Conservation (phyloP, 92 coral and sea anemone species). For the Heteractis magnifica region DNA sequence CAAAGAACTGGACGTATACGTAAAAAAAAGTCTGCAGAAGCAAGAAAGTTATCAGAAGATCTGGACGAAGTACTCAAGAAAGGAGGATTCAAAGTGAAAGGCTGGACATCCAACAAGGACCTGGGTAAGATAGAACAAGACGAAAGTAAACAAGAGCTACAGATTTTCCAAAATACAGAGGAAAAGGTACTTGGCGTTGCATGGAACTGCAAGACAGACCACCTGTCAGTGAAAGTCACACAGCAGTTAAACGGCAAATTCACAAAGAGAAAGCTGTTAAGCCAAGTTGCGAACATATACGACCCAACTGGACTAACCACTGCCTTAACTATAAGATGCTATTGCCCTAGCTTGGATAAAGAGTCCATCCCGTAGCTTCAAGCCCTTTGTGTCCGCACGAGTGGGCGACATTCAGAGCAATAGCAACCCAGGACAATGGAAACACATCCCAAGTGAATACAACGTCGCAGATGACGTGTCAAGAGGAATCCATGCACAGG, state of each 20-base stretch:
- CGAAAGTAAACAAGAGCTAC: too few species aligned
- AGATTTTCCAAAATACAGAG: too few species aligned
- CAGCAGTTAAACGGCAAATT: not conserved
- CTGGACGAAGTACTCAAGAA: too few species aligned
- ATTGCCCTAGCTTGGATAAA: constrained; percentile 50
- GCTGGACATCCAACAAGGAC: not conserved
- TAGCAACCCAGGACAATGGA: constrained; percentile 48
- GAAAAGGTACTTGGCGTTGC: too few species aligned
- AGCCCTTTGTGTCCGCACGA: constrained; percentile 54
- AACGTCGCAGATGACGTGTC: constrained; percentile 66
- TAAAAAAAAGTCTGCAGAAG: too few species aligned
- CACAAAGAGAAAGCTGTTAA: not conserved
- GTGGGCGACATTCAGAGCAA: constrained; percentile 60
- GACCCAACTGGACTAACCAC: constrained; percentile 28
- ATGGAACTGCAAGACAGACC: too few species aligned
- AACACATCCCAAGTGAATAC: constrained; percentile 48
- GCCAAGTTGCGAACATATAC: constrained; percentile 16
- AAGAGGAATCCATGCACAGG: constrained; percentile 38
- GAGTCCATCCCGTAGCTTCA: constrained; percentile 37
- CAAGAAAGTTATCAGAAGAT: too few species aligned
- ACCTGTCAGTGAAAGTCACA: too few species aligned
- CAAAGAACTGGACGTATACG: too few species aligned
- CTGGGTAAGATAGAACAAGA: not conserved
- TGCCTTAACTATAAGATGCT: constrained; percentile 13
- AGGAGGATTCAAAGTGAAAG: too few species aligned